Evolutionary conservation across 2,113 vertebrate species (phyloP), one percentile per base, ranked within the genome.

Genomic region (Gorsachius goisagi): DNA sequence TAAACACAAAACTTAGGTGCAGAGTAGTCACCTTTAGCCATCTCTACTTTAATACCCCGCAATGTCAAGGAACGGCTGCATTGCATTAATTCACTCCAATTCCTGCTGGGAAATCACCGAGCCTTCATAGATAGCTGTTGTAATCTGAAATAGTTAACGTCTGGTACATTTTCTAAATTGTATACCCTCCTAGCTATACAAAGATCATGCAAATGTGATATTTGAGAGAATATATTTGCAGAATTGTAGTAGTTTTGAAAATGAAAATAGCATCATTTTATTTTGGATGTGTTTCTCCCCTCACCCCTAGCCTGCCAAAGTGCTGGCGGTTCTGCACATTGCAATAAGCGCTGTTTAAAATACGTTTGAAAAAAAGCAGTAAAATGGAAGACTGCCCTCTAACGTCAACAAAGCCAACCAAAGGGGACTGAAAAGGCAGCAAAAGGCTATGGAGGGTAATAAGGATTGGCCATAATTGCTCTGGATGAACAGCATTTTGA

Each of bases 351-450:
- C 32, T 22, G 6, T 13, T 37, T 18, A 53, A 91, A 95, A 89
- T 5, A 9, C 0, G 1, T 35, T 21, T 35, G 68, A 17, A 78
- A 59, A 35, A 28, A 55, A 24, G 60, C 64, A 87, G 37, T 13
- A 24, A 80, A 91, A 96, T 41, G 84, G 94, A 93, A 96, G 68
- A 66, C 7, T 96, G 89, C 75, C 89, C 90, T 92, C 90, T 92
- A 96, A 95, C 3, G 88, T 73, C 93, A 69, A 2, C 55, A 56
- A 12, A 91, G 26, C 45, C 85, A 11, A 13, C 32, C 3, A 9
- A 28, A 90, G 9, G 28, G 45, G 33, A 1, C 56, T 12, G 69
- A 30, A 28, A 45, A 52, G 19, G 68, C 41, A 39, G 39, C 2
- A 0, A 64, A 33, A 58, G 72, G 71, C 19, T 56, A 2, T 5